Base-by-base conservation (phyloP, 2,113 vertebrate genomes). In the Calyptommatus sinebrachiatus region DNA sequence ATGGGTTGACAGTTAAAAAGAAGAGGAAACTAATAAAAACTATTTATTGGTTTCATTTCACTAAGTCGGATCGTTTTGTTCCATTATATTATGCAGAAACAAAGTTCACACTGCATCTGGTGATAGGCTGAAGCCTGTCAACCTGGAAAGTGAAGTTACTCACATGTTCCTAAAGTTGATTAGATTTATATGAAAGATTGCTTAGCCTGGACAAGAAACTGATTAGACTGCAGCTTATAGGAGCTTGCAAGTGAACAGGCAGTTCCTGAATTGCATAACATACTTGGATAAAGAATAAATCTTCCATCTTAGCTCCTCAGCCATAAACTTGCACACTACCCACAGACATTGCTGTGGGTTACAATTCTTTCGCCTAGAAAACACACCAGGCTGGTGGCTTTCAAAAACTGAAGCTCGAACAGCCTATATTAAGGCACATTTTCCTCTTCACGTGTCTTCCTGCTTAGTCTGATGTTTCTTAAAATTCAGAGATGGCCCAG, bases 101-200 rank as follows among this genome's bases (percentile, higher is more conserved):
- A 77, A 72, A n/a, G 26, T 10, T 66, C 6, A 8, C 4, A 28
- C 8, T 12, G 53, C n/a, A 7, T 29, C 28, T 24, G 8, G 80
- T 62, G 7, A 50, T 18, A n/a, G 81, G 76, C 0, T 68, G 22
- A 20, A 71, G 7, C 12, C 60, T 76, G 20, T 7, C 76, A 16
- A 31, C 78, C 29, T 80, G 76, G 5, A 9, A 26, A 63, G 7
- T 3, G n/a, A 0, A 41, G 4, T 10, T 45, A 1, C 12, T 79
- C 73, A 24, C 8, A 74, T 65, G 24, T 4, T 0, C 0, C 50
- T 14, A 57, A 5, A 81, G 8, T 28, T 50, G n/a, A 46, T 7
- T 0, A 0, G 1, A 28, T 2, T 18, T 3, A 45, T 22, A 29
- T 73, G 48, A 57, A 57, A 57, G 10, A 11, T 5, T 53, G 28